Percentiles rank a stretch among this genome's conserved stretches.
Conservation (phyloP, 2,888 invertebrate species). For the Crepidodera aurea region DNA sequence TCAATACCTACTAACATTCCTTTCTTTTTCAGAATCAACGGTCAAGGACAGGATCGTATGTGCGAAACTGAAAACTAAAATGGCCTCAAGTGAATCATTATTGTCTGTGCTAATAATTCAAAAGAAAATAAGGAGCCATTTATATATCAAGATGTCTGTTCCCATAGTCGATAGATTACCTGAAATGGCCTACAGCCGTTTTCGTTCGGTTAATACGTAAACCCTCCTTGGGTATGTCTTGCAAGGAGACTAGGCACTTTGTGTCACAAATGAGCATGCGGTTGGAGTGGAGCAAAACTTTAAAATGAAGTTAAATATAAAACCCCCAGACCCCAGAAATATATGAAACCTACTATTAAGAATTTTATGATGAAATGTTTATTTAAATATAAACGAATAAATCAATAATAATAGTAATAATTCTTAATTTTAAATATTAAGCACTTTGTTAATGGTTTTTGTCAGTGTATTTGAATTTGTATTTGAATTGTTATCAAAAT, state of each 20-base stretch:
- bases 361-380: too few species aligned
- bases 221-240: slow-evolving; percentile 3
- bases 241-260: background rate
- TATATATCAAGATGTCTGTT: slow-evolving; percentile 6
- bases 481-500: too few species aligned
- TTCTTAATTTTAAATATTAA: too few species aligned
- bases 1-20: background rate
- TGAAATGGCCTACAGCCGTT: slow-evolving; percentile 10
- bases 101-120: slow-evolving; percentile 4
- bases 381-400: background rate
- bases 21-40: slow-evolving; percentile 26
- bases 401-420: background rate
- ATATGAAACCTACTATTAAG: too few species aligned
- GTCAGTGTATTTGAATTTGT: too few species aligned
- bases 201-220: slow-evolving; percentile 10
- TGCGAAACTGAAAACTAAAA: slow-evolving; percentile 1
- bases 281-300: background rate
- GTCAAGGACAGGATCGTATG: background rate
- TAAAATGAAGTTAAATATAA: too few species aligned
- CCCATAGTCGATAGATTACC: slow-evolving; percentile 11
- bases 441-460: too few species aligned
- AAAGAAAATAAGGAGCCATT: slow-evolving; percentile 13
- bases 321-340: too few species aligned
- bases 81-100: slow-evolving; percentile 16
- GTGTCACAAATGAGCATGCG: background rate